phyloP scores from a whole-genome alignment of 2,113 vertebrate species.

The Semnornis frantzii region DNA sequence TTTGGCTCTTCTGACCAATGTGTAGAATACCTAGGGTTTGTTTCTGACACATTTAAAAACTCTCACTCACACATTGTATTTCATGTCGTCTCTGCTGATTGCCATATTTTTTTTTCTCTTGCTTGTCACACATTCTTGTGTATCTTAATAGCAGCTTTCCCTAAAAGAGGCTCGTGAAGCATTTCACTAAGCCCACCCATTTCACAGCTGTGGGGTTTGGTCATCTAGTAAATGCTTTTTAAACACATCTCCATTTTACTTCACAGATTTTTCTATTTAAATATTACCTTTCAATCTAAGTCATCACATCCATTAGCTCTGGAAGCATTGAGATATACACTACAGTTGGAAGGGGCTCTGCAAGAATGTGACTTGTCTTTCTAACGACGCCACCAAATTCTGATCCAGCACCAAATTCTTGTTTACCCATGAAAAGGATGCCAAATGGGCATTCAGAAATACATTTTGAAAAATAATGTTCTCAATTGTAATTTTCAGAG shows the following conservation, averaged over 20 bases:
- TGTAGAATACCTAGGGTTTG: not conserved
- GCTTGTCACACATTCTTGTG: not conserved
- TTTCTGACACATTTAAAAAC: not conserved
- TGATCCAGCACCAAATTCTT: not conserved
- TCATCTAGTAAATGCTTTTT: not conserved
- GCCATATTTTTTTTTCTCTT: not conserved
- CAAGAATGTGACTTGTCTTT: not conserved
- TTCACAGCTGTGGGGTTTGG: not conserved
- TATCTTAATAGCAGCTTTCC: not conserved
- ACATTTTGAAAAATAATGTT: not conserved
- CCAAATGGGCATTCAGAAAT: not conserved
- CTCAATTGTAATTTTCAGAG: not conserved
- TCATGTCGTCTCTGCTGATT: not conserved
- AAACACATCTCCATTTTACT: not conserved
- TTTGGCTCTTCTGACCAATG: not conserved
- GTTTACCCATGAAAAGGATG: constrained; percentile 7
- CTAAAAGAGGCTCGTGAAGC: not conserved
- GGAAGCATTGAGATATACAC: not conserved
- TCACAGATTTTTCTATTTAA: constrained; percentile 15
- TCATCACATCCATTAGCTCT: not conserved
- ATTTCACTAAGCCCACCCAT: not conserved
- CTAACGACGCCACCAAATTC: constrained; percentile 50
- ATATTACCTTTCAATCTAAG: not conserved
- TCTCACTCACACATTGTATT: not conserved
- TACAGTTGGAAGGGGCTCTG: not conserved